phyloP scores from a whole-genome alignment of 1,140 invertebrate species.

The Drosophila varians region DNA sequence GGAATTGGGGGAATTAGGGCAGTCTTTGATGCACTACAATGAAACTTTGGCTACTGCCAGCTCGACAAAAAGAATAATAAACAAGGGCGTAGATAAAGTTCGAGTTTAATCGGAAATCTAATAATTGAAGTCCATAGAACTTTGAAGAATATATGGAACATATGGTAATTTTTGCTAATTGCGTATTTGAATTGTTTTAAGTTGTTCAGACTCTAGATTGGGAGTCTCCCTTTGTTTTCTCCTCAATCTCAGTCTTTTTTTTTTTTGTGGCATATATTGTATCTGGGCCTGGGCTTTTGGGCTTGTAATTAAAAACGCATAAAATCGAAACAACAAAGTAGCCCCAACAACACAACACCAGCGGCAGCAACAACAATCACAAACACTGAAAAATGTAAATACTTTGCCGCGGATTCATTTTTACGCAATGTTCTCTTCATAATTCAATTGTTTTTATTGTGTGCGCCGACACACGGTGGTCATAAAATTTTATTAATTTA shows the following conservation, averaged over 20 bases:
- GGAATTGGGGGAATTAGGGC: slow-evolving; percentile 43
- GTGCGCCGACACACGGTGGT: slow-evolving; percentile 45
- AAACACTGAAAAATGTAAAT: slow-evolving; percentile 50
- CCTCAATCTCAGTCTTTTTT: slow-evolving; percentile 18
- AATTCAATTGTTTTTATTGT: slow-evolving; percentile 78
- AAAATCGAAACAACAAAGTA: slow-evolving; percentile 66
- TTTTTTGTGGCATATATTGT: slow-evolving; percentile 15
- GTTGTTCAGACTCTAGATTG: too few species aligned
- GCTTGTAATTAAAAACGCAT: slow-evolving; percentile 66
- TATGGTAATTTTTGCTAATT: background rate
- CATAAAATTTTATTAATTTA: slow-evolving; percentile 75
- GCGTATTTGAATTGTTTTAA: background rate
- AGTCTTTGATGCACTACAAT: slow-evolving; percentile 46
- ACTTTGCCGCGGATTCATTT: slow-evolving; percentile 37
- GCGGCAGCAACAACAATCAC: slow-evolving; percentile 18
- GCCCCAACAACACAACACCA: slow-evolving; percentile 20
- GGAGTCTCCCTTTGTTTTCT: background rate
- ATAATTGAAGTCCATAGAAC: slow-evolving; percentile 1
- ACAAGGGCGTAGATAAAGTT: slow-evolving; percentile 7
- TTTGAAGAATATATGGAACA: background rate
- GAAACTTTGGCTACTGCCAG: slow-evolving; percentile 16
- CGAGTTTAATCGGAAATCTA: slow-evolving; percentile 12
- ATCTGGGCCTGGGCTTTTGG: slow-evolving; percentile 2
- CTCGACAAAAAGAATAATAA: slow-evolving; percentile 13
- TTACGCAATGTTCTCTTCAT: slow-evolving; percentile 72